Evolutionary conservation across 2,888 invertebrate genomes (phyloP).

Genomic region (Drosophila hamatofila): DNA sequence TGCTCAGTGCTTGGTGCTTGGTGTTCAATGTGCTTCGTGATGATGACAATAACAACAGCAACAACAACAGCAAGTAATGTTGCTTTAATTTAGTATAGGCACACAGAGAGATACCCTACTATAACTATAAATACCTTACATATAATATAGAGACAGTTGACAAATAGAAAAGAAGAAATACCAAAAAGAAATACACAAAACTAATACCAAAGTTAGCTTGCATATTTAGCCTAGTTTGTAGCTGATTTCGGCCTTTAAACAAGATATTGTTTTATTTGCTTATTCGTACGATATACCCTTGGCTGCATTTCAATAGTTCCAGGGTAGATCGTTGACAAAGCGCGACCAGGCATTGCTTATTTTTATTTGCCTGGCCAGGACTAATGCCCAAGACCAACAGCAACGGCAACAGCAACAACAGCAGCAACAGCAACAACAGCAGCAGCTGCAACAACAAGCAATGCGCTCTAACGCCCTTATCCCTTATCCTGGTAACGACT

Average conservation of each 20-base stretch:
- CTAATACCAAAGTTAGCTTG: too few species aligned
- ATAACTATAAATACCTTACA: too few species aligned
- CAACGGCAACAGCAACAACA: conserved; percentile 17
- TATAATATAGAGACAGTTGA: background rate
- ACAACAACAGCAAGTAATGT: background rate
- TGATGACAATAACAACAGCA: conserved; percentile 41
- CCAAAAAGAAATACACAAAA: too few species aligned
- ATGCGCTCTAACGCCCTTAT: conserved; percentile 76
- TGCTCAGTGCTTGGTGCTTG: conserved; percentile 45
- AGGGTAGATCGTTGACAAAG: conserved; percentile 38
- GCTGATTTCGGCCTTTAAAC: background rate
- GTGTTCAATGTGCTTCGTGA: conserved; percentile 74
- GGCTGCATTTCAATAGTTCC: background rate
- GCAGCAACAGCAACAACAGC: conserved; percentile 10
- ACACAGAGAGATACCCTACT: background rate
- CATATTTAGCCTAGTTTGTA: too few species aligned
- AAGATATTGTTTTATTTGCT: background rate
- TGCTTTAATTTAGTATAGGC: background rate
- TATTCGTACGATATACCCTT: background rate
- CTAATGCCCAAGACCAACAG: conserved; percentile 64
- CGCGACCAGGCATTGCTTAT: conserved; percentile 72
- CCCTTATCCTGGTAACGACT: conserved; percentile 79
- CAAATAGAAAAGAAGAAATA: background rate
- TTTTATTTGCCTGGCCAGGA: conserved; percentile 77
- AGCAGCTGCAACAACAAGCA: conserved; percentile 32